Evolutionary conservation across 37 sponge, comb jelly and placozoan species (phyloP).

Genomic region (Aplysina aerophoba): DNA sequence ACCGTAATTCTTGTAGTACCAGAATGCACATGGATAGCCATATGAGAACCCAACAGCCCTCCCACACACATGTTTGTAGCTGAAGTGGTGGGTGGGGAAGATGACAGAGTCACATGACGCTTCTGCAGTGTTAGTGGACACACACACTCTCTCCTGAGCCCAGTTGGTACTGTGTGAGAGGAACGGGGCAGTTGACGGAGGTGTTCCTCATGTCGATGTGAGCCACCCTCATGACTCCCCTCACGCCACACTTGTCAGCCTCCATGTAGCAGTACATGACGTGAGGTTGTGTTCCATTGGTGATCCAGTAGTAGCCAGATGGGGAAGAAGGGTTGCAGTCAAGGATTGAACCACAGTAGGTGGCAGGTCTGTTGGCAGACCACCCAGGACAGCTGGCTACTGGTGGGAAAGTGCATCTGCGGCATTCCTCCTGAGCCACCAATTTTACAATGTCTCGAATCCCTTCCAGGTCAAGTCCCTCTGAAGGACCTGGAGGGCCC

Average conservation of each 20-base stretch:
- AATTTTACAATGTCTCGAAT: not conserved
- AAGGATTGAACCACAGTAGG: not conserved
- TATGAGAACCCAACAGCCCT: slow-evolving; percentile 22
- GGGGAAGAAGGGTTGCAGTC: not conserved
- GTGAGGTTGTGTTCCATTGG: not conserved
- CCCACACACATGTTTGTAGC: slow-evolving; percentile 16
- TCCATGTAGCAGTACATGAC: slow-evolving; percentile 15
- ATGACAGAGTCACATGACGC: not conserved
- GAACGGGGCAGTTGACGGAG: not conserved
- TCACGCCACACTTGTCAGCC: slow-evolving; percentile 28
- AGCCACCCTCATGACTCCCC: slow-evolving; percentile 19
- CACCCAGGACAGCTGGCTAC: not conserved
- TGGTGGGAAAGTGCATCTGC: not conserved
- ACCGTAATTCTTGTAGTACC: not conserved
- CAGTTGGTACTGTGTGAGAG: not conserved
- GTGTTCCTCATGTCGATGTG: slow-evolving; percentile 15
- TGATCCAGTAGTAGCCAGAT: slow-evolving; percentile 12
- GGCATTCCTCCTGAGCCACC: not conserved
- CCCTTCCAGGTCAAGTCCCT: not conserved
- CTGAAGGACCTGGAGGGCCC: slow-evolving; percentile 2
- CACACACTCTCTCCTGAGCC: slow-evolving; percentile 3
- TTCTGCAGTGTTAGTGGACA: not conserved
- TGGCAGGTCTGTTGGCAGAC: not conserved
- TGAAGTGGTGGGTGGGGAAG: slow-evolving; percentile 24
- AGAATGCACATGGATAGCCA: not conserved